Conservation (phyloP, 2,888 invertebrate genomes). For the Tipula vernalis region DNA sequence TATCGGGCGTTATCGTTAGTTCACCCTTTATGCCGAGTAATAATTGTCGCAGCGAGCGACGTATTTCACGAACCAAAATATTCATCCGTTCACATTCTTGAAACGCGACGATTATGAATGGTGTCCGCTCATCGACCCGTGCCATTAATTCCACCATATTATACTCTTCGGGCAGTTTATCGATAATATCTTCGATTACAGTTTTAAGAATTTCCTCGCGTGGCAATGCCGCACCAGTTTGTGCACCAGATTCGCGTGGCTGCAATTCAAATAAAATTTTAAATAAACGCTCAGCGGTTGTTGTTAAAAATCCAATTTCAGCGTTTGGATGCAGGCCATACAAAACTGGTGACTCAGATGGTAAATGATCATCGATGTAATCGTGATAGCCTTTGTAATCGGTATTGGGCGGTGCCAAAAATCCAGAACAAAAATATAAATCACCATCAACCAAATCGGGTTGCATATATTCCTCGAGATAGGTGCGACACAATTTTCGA, state of each 20-base stretch:
- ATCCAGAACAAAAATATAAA: constrained; percentile 65
- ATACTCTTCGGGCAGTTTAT: constrained; percentile 81
- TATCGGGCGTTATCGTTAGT: constrained; percentile 80
- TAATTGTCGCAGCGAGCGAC: constrained; percentile 68
- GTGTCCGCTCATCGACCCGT: constrained; percentile 79
- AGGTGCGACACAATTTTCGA: constrained; percentile 71
- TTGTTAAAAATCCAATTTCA: constrained; percentile 85
- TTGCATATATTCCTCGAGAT: constrained; percentile 78
- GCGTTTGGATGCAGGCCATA: constrained; percentile 92
- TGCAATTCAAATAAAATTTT: constrained; percentile 80
- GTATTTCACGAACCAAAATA: constrained; percentile 65
- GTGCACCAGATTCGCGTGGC: constrained; percentile 65
- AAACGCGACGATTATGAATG: constrained; percentile 81
- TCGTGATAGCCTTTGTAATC: constrained; percentile 78
- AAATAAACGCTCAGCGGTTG: constrained; percentile 73
- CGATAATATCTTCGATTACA: constrained; percentile 72
- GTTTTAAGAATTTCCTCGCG: constrained; percentile 59
- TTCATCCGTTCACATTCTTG: constrained; percentile 96
- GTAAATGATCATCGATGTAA: constrained; percentile 77
- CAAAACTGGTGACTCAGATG: constrained; percentile 76
- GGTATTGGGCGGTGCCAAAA: constrained; percentile 74
- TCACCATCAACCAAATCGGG: constrained; percentile 81
- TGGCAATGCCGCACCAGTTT: constrained; percentile 47
- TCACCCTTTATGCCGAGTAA: constrained; percentile 89
- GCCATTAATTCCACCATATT: constrained; percentile 74